phyloP scores from a whole-genome alignment of 2,113 vertebrate genomes.

The Zosterops pallidus region DNA sequence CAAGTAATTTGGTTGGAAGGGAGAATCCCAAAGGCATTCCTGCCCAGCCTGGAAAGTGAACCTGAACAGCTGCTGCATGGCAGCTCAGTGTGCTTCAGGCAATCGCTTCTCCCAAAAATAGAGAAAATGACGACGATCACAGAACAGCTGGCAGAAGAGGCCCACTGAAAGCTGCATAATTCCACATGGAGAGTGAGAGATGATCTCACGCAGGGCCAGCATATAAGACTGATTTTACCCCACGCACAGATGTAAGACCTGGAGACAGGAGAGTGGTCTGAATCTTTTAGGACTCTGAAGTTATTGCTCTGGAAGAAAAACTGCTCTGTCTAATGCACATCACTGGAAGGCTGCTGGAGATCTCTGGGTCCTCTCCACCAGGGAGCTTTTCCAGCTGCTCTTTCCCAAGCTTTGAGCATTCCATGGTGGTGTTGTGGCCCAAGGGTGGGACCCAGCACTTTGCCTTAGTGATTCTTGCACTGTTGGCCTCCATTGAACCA shows the following conservation, averaged over 20 bases:
- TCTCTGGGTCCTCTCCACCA: background rate
- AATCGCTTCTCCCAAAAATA: background rate
- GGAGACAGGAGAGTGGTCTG: background rate
- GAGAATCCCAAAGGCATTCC: background rate
- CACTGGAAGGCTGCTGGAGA: background rate
- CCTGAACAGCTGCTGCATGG: background rate
- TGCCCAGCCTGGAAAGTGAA: background rate
- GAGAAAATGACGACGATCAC: rapidly evolving
- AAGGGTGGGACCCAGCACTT: rapidly evolving
- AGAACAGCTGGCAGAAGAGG: background rate
- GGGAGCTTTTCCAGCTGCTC: background rate
- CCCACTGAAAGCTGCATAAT: background rate
- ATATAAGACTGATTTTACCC: background rate
- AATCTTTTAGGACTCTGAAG: background rate
- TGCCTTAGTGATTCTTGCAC: background rate
- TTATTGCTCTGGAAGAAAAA: background rate
- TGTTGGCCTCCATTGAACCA: background rate
- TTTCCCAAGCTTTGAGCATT: background rate
- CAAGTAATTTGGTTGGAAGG: background rate
- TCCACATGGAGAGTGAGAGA: background rate
- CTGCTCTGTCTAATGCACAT: background rate
- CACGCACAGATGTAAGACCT: background rate
- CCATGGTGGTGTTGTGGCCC: background rate
- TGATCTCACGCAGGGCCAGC: rapidly evolving
- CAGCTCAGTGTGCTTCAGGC: background rate